Evolutionary conservation across 2,797 vertebrate genomes (phyloP), one percentile per base, ranked within the genome.

Genomic region (Siniperca scherzeri): DNA sequence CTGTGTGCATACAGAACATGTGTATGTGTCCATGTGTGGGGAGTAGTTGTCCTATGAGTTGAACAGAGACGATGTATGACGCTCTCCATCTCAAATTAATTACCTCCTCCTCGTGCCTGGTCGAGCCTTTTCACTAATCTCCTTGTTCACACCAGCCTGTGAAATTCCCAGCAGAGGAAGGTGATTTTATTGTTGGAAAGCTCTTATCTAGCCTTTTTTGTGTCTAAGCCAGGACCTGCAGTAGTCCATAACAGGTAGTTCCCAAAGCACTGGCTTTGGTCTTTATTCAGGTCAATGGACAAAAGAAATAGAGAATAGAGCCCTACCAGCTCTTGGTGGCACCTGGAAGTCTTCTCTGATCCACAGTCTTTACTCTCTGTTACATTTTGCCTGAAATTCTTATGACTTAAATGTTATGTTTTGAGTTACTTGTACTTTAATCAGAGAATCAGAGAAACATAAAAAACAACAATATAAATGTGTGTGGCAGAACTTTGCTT

Each of bases 61-160:
- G 44, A 87, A 78, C 22, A 68, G 76, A 85, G 76, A 70, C 69
- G 66, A 84, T 74, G 74, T 67, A 56, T 53, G 82, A 91, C 40
- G 80, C 77, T 89, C 77, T 89, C 60, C 74, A 46, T 79, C 25
- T 61, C 62, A 84, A 90, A 91, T 93, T 89, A 94, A 91, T 91
- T 40, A 88, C 70, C 78, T 91, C 74, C 80, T 89, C 50, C 66
- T 81, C 36, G 44, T 75, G 73, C 82, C 82, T 60, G 74, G 56
- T 30, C 14, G 12, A 84, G 71, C 52, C 27, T 76, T 82, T 55
- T 77, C 74, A 65, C 73, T 82, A 69, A 87, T 72, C 76, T 62
- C 60, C 84, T 65, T 72, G 64, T 90, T 91, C 81, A 82, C 86
- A 89, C 78, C 81, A 81, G 13, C 61, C 50, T 77, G 70, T 86